Base-by-base conservation (phyloP, 2,797 vertebrate species). In the Brotogeris chrysoptera region DNA sequence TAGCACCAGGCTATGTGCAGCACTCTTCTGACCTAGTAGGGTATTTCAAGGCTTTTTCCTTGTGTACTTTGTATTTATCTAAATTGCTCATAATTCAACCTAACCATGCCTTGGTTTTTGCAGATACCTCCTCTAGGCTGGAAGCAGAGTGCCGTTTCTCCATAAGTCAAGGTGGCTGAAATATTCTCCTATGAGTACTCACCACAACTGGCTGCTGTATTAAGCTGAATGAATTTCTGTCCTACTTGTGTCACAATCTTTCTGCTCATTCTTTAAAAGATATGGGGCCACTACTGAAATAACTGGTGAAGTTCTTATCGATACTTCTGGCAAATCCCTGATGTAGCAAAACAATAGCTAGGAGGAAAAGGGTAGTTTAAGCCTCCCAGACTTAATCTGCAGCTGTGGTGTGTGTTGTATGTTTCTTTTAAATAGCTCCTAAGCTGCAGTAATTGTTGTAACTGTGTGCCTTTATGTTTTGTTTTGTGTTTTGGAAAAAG, bases 201-300 rank as follows among this genome's bases (percentile, higher is more conserved):
- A 32, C 61, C 18, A 8, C 73, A 71, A 17, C 18, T 2, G 0
- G 19, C 47, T 79, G 44, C 69, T 79, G 36, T 72, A 24, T 73
- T 70, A 92, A 77, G 59, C 70, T 86, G 71, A 90, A 64, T 80
- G 77, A 86, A 86, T 71, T 70, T 78, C 66, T 95, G 95, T 65
- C 93, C 90, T 95, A 94, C 82, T 94, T 95, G 73, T 94, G 92
- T 95, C 93, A 93, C 60, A 72, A 92, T 88, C 86, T 95, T 32
- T 95, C 53, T 96, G 77, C 66, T 94, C 86, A 80, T 39, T 71
- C 73, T 84, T 65, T 64, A 63, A 79, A 83, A 90, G 77, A 87
- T 49, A 16, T 0, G 2, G 59, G 52, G 69, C 43, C 63, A 11
- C 44, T 64, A n/a, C 64, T 77, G 82, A 34, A 90, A 46, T 77